Evolutionary conservation across 2,797 vertebrate genomes (phyloP).

Genomic region (Schizothorax lantsangensis): DNA sequence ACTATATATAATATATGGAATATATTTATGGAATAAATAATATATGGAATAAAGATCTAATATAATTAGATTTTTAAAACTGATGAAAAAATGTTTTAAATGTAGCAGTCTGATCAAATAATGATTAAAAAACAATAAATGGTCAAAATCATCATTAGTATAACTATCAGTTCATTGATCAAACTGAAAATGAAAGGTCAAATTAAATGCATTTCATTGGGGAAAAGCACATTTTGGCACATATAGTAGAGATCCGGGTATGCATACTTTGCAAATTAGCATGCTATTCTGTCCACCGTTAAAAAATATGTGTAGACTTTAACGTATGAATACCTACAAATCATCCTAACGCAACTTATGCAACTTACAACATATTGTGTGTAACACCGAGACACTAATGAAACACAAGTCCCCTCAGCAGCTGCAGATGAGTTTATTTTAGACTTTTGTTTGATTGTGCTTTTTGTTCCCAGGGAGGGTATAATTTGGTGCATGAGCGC

Average conservation of each 20-base stretch:
- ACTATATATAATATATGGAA: background rate
- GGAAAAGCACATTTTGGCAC: background rate
- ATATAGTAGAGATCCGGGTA: background rate
- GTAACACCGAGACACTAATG: background rate
- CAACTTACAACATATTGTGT: background rate
- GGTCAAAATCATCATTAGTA: background rate
- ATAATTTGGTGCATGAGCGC: conserved; percentile 51
- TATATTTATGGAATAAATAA: too few species aligned
- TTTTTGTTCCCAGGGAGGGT: conserved; percentile 50
- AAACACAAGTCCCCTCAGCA: conserved; percentile 11
- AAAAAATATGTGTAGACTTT: background rate
- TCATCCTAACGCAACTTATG: background rate
- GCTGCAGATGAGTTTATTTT: conserved; percentile 46
- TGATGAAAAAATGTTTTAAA: background rate
- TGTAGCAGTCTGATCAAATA: background rate
- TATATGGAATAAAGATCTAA: too few species aligned
- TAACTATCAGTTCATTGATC: background rate
- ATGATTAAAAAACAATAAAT: background rate
- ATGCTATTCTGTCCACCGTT: background rate
- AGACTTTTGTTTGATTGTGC: conserved; percentile 53
- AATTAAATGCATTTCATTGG: background rate
- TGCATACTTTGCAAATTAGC: background rate
- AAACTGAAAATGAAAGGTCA: background rate
- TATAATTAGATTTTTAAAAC: too few species aligned
- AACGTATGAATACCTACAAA: background rate